Percentiles rank a stretch among this genome's conserved stretches.
Conservation (phyloP, 2,113 vertebrate species). For the Coryphaenoides rupestris region DNA sequence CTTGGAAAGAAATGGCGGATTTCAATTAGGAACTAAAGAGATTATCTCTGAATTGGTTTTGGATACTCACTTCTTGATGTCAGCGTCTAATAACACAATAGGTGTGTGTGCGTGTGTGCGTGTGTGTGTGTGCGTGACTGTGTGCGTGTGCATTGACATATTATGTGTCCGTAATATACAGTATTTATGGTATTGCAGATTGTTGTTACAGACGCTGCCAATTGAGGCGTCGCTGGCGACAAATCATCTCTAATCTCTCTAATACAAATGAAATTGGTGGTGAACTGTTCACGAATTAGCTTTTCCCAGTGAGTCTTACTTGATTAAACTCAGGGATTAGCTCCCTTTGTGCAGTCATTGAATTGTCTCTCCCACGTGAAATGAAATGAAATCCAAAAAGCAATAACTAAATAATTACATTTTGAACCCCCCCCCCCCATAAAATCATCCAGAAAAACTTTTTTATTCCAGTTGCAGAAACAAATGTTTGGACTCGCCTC, state of each 20-base stretch:
- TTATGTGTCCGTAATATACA: too few relatives aligned
- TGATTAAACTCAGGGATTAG: constrained; percentile 28
- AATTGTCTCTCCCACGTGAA: constrained; percentile 2
- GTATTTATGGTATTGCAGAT: not conserved
- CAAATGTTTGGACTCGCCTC: too few relatives aligned
- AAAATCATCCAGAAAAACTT: too few relatives aligned
- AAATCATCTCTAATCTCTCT: constrained; percentile 30
- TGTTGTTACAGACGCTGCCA: not conserved
- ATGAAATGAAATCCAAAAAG: constrained; percentile 1
- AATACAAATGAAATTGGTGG: constrained; percentile 37
- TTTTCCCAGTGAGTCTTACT: constrained; percentile 6
- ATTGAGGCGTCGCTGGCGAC: constrained; percentile 1
- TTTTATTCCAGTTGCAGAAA: too few relatives aligned
- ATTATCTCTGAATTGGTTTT: too few relatives aligned
- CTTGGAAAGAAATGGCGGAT: constrained; percentile 1
- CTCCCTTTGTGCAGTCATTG: constrained; percentile 4
- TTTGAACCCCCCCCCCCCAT: too few relatives aligned
- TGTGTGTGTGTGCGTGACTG: not conserved
- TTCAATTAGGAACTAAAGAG: constrained; percentile 26
- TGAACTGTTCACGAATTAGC: constrained; percentile 33
- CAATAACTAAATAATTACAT: not conserved
- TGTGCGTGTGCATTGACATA: not conserved
- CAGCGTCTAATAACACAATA: too few relatives aligned
- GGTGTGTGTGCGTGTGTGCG: not conserved
- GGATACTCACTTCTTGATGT: too few relatives aligned